phyloP scores from a whole-genome alignment of 1,140 invertebrate species.

The Phocides pigmalion region DNA sequence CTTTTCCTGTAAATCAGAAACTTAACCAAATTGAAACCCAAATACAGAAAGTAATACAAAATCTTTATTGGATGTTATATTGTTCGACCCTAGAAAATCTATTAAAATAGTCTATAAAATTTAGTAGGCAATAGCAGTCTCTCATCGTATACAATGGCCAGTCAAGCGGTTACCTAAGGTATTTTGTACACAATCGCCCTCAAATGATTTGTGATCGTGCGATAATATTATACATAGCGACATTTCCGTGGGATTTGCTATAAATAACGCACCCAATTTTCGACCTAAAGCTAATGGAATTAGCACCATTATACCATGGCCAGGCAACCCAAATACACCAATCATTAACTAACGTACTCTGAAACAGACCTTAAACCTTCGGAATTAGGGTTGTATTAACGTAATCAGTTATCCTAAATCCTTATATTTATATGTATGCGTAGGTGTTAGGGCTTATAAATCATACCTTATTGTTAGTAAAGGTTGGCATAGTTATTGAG shows the following conservation, averaged over 20 bases:
- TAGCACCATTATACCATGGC: constrained; percentile 2
- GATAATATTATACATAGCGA: constrained; percentile 24
- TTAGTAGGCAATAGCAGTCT: too few species aligned
- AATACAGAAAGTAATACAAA: too few species aligned
- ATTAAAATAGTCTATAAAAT: too few species aligned
- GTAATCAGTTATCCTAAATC: constrained; percentile 11
- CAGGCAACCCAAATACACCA: neutral
- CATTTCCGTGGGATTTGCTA: constrained; percentile 24
- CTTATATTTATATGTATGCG: constrained; percentile 8
- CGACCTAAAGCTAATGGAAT: constrained; percentile 7
- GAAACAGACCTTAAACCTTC: constrained; percentile 23
- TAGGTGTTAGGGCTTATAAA: constrained; percentile 27
- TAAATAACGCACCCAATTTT: constrained; percentile 15
- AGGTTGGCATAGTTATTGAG: constrained; percentile 30
- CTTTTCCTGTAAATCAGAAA: too few species aligned
- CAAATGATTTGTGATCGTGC: constrained; percentile 25
- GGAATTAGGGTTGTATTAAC: constrained; percentile 14
- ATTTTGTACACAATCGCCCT: constrained; percentile 25
- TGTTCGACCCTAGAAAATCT: too few species aligned
- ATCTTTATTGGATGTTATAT: too few species aligned
- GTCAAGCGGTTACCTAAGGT: neutral
- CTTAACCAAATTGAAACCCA: too few species aligned
- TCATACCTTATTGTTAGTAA: constrained; percentile 31
- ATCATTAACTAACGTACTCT: neutral
- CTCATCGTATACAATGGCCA: neutral